phyloP scores from a whole-genome alignment of 2,113 vertebrate genomes.

The Manacus vitellinus region DNA sequence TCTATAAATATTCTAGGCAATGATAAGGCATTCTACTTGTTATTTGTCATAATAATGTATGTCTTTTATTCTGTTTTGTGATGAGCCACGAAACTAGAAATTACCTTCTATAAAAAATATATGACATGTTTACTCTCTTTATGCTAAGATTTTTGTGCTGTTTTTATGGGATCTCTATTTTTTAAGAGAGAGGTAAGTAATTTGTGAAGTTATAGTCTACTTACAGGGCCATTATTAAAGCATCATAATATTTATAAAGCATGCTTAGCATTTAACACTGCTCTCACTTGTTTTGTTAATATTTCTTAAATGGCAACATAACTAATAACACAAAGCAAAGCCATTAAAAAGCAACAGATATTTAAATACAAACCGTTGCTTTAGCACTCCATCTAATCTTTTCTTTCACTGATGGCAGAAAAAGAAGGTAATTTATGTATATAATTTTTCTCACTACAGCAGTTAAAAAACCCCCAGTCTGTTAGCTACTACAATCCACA shows the following conservation, averaged over 20 bases:
- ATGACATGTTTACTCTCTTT: not conserved
- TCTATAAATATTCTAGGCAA: not conserved
- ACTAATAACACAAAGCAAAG: not conserved
- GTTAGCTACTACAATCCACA: not conserved
- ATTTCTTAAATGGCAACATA: not conserved
- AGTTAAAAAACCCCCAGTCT: not conserved
- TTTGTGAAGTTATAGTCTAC: not conserved
- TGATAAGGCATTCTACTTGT: not conserved
- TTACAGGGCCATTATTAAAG: not conserved
- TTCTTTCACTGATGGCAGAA: not conserved
- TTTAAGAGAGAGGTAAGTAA: not conserved
- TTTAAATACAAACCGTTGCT: not conserved
- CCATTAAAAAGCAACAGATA: not conserved
- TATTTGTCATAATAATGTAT: not conserved
- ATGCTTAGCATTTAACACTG: not conserved
- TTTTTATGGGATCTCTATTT: not conserved
- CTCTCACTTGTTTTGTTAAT: not conserved
- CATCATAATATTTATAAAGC: not conserved
- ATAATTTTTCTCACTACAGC: not conserved
- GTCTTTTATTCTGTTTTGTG: not conserved
- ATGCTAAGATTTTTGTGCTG: not conserved
- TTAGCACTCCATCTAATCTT: not conserved
- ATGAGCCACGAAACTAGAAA: not conserved
- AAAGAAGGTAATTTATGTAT: not conserved
- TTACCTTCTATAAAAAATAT: not conserved